These are phyloP conservation scores for Trachops cirrhosus DNA, from an alignment of 2,797 vertebrate genomes.

Conservation along the genomic window DNA sequence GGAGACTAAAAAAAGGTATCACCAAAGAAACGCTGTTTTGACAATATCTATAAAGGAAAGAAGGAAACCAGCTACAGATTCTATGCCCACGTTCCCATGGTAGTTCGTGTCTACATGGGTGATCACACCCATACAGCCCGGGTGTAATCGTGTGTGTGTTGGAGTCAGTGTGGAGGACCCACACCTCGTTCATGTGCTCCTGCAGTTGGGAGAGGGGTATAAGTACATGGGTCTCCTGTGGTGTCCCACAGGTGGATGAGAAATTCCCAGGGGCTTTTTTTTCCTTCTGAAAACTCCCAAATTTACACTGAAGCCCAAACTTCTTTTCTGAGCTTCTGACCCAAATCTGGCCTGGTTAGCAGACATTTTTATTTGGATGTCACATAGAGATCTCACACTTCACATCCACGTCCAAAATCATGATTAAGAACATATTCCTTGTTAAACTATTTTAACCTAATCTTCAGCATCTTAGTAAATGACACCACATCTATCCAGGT, in stretches of 20 bases:
- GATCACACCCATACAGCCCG: not conserved
- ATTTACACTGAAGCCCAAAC: not conserved
- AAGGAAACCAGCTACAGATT: not conserved
- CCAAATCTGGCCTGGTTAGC: not conserved
- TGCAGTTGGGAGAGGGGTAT: not conserved
- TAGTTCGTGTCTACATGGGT: not conserved
- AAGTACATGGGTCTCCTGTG: not conserved
- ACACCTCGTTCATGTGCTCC: not conserved
- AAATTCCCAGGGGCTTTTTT: not conserved
- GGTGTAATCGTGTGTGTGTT: not conserved
- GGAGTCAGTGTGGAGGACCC: not conserved
- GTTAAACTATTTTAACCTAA: not conserved
- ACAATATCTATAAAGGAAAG: conserved; percentile 60
- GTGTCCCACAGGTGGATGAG: not conserved
- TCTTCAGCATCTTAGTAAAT: not conserved
- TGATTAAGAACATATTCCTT: not conserved
- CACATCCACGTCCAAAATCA: not conserved
- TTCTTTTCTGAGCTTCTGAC: not conserved
- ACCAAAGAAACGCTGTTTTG: conserved; percentile 59
- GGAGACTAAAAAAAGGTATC: conserved; percentile 65
- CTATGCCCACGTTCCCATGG: conserved; percentile 17
- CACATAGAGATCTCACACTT: not conserved
- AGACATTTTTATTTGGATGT: not conserved
- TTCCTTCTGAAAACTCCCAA: not conserved
- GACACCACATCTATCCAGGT: not conserved